phyloP scores from a whole-genome alignment of 1,140 invertebrate genomes.

The Hylyphantes graminicola region DNA sequence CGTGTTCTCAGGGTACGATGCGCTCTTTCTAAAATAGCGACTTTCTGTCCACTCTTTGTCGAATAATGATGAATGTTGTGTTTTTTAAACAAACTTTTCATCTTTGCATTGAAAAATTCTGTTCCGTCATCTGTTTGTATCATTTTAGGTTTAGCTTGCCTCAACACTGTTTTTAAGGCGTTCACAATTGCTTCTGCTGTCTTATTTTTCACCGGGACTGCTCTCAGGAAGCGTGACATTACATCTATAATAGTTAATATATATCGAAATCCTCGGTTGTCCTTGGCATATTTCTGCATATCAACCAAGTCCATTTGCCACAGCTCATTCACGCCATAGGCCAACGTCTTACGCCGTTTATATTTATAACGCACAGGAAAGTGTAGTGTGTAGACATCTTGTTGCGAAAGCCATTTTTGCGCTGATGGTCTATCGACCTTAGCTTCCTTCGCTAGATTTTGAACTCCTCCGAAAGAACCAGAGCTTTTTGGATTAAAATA shows the following conservation, averaged over 20 bases:
- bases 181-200: not conserved
- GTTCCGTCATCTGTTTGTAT: constrained; percentile 2
- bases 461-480: not conserved
- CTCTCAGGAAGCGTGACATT: not conserved
- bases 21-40: not conserved
- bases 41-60: not conserved
- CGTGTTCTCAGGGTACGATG: not conserved
- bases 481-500: not conserved
- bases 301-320: not conserved
- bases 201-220: not conserved
- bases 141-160: not conserved
- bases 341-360: not conserved
- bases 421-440: not conserved
- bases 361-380: constrained; percentile 1
- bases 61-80: not conserved
- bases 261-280: not conserved
- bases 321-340: not conserved
- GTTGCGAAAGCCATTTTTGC: not conserved
- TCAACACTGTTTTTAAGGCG: not conserved
- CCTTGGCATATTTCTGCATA: not conserved
- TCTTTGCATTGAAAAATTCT: constrained; percentile 5
- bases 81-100: not conserved
- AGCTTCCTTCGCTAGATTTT: not conserved
- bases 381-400: not conserved
- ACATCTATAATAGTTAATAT: not conserved